These are phyloP conservation scores for Eupithecia insigniata DNA, from an alignment of 2,888 invertebrate genomes.

Conservation along the genomic window DNA sequence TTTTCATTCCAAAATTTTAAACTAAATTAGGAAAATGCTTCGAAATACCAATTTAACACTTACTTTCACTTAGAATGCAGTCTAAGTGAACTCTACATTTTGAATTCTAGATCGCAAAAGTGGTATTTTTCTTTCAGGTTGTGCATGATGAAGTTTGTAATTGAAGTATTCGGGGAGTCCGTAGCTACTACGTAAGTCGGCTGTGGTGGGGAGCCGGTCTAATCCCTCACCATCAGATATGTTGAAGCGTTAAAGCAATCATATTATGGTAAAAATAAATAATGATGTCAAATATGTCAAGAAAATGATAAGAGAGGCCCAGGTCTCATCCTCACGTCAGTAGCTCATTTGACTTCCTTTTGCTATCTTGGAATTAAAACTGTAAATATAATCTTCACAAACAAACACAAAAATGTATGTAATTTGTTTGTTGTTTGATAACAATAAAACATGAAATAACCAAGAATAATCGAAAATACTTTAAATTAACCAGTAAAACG, in stretches of 20 bases:
- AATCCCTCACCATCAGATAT: slow-evolving; percentile 75
- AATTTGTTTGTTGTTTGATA: too few species aligned
- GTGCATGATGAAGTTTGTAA: slow-evolving; percentile 44
- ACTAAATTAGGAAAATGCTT: neutral
- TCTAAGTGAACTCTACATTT: slow-evolving; percentile 43
- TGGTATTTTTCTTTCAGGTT: slow-evolving; percentile 51
- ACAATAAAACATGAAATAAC: neutral
- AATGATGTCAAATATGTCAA: slow-evolving; percentile 74
- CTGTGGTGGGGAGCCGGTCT: slow-evolving; percentile 76
- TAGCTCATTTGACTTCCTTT: slow-evolving; percentile 81
- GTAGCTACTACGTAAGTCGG: slow-evolving; percentile 80
- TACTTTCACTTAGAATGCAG: too few species aligned
- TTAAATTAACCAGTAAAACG: neutral
- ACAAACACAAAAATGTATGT: too few species aligned
- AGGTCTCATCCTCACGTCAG: slow-evolving; percentile 78
- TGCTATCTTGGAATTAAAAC: slow-evolving; percentile 35
- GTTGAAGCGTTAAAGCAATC: slow-evolving; percentile 74
- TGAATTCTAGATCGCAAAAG: slow-evolving; percentile 69
- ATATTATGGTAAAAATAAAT: slow-evolving; percentile 73
- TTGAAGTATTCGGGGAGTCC: slow-evolving; percentile 63
- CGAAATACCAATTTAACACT: neutral
- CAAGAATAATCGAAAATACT: neutral
- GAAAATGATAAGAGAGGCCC: slow-evolving; percentile 78
- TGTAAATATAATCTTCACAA: neutral
- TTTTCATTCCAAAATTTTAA: neutral